Percentiles rank a stretch among this genome's conserved stretches.
Evolutionary conservation across 2,797 vertebrate species (phyloP).

Genomic region (Sylvia borin): DNA sequence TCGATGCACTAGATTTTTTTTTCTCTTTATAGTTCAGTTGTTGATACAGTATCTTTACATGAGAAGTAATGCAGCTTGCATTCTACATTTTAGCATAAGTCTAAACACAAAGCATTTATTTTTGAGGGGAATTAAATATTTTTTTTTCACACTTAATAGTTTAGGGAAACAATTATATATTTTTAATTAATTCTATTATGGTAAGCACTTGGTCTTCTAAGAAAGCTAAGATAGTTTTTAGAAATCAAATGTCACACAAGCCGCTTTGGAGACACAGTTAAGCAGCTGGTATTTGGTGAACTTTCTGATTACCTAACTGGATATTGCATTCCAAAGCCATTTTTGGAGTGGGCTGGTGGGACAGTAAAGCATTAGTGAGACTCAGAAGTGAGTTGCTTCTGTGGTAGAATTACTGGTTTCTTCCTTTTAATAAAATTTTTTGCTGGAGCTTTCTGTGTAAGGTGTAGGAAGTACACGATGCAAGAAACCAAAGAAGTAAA

Average conservation of each 20-base stretch:
- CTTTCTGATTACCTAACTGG: background rate
- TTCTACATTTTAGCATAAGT: background rate
- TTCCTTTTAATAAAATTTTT: background rate
- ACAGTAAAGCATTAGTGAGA: background rate
- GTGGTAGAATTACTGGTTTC: background rate
- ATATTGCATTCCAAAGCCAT: background rate
- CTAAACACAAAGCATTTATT: background rate
- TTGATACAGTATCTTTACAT: background rate
- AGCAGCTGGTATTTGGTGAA: background rate
- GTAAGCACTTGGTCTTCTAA: background rate
- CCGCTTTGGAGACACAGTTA: background rate
- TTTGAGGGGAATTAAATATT: background rate
- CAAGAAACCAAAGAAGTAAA: background rate
- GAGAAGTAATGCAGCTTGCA: background rate
- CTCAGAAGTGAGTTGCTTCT: background rate
- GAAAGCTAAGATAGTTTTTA: background rate
- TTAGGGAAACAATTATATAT: background rate
- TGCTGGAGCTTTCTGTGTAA: background rate
- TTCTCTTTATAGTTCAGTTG: background rate
- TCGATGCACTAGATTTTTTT: background rate
- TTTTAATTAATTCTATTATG: background rate
- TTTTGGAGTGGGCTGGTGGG: background rate
- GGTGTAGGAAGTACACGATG: rapidly evolving
- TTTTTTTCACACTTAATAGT: background rate
- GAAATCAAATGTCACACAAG: background rate